Evolutionary conservation across 2,797 vertebrate species (phyloP).

Genomic region (Dromococcyx pavoninus): DNA sequence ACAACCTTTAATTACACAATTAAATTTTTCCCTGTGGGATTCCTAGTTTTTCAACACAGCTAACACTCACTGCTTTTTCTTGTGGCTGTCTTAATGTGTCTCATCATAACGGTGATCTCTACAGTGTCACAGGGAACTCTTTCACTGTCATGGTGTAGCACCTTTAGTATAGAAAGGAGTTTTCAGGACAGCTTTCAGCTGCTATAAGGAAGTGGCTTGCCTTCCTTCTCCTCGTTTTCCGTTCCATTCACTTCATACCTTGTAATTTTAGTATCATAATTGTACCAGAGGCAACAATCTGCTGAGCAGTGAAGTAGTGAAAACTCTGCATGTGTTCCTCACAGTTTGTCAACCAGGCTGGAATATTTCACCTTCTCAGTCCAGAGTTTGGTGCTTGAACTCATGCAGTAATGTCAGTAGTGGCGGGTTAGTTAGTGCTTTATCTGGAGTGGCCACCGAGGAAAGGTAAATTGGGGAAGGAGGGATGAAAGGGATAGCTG

Average conservation of each 20-base stretch:
- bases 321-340: neutral
- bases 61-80: neutral
- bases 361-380: neutral
- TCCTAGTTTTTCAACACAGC: neutral
- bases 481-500: neutral
- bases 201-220: rapidly evolving
- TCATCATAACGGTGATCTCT: neutral
- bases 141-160: neutral
- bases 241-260: neutral
- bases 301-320: rapidly evolving
- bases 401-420: rapidly evolving
- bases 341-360: neutral
- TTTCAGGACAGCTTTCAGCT: neutral
- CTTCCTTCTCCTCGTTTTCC: neutral
- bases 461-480: neutral
- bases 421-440: neutral
- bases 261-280: neutral
- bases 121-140: neutral
- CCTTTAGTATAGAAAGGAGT: neutral
- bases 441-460: neutral
- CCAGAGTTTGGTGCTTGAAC: neutral
- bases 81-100: neutral
- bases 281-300: neutral
- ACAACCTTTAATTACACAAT: conserved; percentile 5
- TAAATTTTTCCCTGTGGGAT: neutral